Base-by-base conservation (phyloP, 2,113 vertebrate genomes). In the Poecile atricapillus region DNA sequence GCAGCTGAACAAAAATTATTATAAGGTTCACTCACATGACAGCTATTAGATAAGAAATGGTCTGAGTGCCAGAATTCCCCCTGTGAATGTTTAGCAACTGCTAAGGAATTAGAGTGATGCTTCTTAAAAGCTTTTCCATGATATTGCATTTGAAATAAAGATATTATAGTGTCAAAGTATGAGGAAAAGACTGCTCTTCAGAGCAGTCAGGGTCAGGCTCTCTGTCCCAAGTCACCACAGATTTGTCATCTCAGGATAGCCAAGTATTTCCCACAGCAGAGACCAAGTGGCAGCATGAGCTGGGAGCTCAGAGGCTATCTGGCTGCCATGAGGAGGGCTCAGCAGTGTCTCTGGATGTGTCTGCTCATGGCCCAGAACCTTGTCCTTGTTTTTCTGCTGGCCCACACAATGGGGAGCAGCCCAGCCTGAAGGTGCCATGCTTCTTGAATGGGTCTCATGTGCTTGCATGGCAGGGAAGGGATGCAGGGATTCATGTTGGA, bases 331-430 rank as follows among this genome's bases (percentile, higher is more conserved):
- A 58, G 23, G 28, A 67, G 14, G 7, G 7, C 20, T 71, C 55
- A 78, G n/a, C 9, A 64, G 8, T 33, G 30, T 13, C 17, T 64
- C n/a, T n/a, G 41, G 41, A 35, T 27, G 35, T 14, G 41, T 56
- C 22, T 78, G 50, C 21, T 63, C 3, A 9, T 11, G 13, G 21
- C 4, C 19, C 31, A 43, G 67, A 62, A 41, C 4, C 9, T 77
- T 73, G 46, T 65, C 12, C 10, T 31, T 33, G 7, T 7, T 64
- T 9, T 71, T 59, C 37, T 65, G 9, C 30, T 31, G 17, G 9
- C 10, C 25, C 5, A 9, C 1, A 1, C 2, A 23, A 70, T 53
- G 10, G 10, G 10, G 5, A 52, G 6, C 1, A 0, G 13, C 12
- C 6, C 9, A 68, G 8, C 7, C 28, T 50, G 39, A 41, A 69